Percentiles rank a stretch among this genome's conserved stretches.
These are phyloP conservation scores for Penaeus vannamei DNA, from an alignment of 1,140 invertebrate species.

Conservation along the genomic window DNA sequence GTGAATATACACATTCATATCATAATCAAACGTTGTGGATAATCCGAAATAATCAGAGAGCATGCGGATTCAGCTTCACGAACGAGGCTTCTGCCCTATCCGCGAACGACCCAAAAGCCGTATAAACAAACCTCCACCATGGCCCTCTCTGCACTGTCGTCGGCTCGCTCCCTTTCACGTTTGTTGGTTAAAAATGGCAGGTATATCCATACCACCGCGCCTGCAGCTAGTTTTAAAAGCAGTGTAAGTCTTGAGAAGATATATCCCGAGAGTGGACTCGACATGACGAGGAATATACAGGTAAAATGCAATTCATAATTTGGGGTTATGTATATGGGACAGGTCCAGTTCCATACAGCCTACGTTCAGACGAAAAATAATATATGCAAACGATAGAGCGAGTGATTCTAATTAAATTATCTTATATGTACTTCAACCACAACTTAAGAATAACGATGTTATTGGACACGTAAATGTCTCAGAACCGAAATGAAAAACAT, in stretches of 20 bases:
- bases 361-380: too few species aligned
- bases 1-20: background rate
- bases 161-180: background rate
- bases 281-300: background rate
- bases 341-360: too few species aligned
- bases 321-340: background rate
- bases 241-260: slow-evolving; percentile 20
- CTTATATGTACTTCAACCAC: too few species aligned
- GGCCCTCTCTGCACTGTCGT: background rate
- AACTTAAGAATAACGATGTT: too few species aligned
- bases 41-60: background rate
- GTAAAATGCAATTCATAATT: background rate
- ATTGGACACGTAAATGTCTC: too few species aligned
- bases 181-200: background rate
- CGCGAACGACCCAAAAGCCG: too few species aligned
- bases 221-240: background rate
- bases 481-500: too few species aligned
- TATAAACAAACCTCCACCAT: too few species aligned
- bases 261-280: slow-evolving; percentile 23
- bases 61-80: background rate
- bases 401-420: too few species aligned
- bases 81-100: too few species aligned
- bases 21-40: background rate
- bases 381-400: too few species aligned
- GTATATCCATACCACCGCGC: background rate